Evolutionary conservation across 2,113 vertebrate species (phyloP), one percentile per base, ranked within the genome.

Genomic region (Amphiprion ocellaris): DNA sequence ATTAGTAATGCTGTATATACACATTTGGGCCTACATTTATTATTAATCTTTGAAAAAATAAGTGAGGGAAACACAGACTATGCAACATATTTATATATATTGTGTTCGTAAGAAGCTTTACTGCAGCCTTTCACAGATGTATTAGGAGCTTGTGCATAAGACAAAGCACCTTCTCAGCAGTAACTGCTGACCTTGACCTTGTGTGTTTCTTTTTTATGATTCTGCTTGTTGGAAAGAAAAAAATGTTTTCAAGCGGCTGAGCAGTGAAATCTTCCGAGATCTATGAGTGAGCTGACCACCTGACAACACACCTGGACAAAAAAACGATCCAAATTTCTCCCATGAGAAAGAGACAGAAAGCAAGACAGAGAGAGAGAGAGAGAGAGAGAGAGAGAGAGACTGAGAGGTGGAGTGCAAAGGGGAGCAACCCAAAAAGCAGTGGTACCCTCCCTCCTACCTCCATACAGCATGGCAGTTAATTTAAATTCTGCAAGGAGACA

Each of bases 401-500:
- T 59, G 79, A 82, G 77, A 83, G 83, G 73, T 69, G 49, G 63
- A 80, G 90, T 76, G 85, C 88, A 91, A 90, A 89, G 87, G 89
- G 86, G 83, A 87, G 68, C 76, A 83, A 71, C 86, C 88, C 81
- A 79, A 91, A 86, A 92, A 85, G 73, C 75, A 74, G 52, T 60
- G 68, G 65, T 82, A 65, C 68, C 83, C 77, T 69, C 81, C 83
- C 89, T 69, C 69, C 60, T 74, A 71, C 78, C 73, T 56, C 85
- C 46, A 24, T 85, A 90, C 88, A 83, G 85, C 87, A 87, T 84
- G 87, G 93, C 89, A 93, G 92, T 93, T 95, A 90, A 94, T 95
- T 95, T 95, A 93, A 94, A 95, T 95, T 94, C 93, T 89, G 92
- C 88, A 89, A 91, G 86, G 93, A 94, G 93, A 93, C 91, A 91